These are phyloP conservation scores for Macropodus opercularis DNA, from an alignment of 2,797 vertebrate genomes.

Conservation along the genomic window DNA sequence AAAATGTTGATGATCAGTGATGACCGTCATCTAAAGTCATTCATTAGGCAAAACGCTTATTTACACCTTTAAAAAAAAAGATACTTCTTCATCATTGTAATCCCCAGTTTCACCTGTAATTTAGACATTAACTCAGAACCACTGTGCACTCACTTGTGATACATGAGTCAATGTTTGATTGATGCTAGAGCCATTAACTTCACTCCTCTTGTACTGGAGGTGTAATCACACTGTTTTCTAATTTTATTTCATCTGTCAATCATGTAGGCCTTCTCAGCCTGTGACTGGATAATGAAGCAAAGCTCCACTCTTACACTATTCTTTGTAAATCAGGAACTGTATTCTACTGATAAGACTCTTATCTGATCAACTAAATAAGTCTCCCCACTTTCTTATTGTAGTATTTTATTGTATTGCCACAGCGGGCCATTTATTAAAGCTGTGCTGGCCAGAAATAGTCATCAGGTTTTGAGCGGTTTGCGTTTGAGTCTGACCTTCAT, in stretches of 20 bases:
- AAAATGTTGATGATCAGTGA: neutral
- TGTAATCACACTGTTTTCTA: conserved; percentile 23
- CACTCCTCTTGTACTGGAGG: neutral
- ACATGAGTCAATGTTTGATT: neutral
- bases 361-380: conserved; percentile 60
- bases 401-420: conserved; percentile 70
- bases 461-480: neutral
- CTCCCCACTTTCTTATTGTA: conserved; percentile 53
- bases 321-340: conserved; percentile 80
- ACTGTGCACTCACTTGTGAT: neutral
- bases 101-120: neutral
- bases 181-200: neutral
- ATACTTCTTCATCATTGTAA: too few species aligned
- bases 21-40: neutral
- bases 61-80: neutral
- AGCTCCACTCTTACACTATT: conserved; percentile 61
- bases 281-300: conserved; percentile 47
- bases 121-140: neutral
- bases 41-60: neutral
- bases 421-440: conserved; percentile 71
- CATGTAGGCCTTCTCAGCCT: conserved; percentile 32
- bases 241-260: conserved; percentile 43
- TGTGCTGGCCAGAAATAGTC: conserved; percentile 24
- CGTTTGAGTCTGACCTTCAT: conserved; percentile 25
- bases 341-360: conserved; percentile 79